phyloP scores from a whole-genome alignment of 2,888 invertebrate species.

The Agrotis clavis region DNA sequence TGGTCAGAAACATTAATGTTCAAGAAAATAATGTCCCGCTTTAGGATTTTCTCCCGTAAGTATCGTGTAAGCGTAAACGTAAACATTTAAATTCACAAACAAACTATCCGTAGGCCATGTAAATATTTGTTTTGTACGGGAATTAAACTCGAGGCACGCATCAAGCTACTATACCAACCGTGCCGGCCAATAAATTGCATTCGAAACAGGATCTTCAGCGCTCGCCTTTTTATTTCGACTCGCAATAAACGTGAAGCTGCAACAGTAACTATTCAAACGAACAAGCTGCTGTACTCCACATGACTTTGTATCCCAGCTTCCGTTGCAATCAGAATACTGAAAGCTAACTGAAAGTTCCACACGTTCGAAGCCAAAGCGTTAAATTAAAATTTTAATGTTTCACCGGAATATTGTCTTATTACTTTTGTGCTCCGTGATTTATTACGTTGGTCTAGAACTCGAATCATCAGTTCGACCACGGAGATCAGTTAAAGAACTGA shows the following conservation, averaged over 20 bases:
- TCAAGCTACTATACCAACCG: not conserved
- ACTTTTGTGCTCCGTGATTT: too few species aligned
- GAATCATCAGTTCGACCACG: too few species aligned
- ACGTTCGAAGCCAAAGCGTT: not conserved
- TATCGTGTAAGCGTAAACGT: too few species aligned
- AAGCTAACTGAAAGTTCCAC: not conserved
- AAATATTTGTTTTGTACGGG: too few species aligned
- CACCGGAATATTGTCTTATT: not conserved
- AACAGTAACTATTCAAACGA: conserved; percentile 15
- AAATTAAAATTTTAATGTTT: not conserved
- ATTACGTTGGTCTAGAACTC: too few species aligned
- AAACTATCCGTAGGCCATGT: too few species aligned
- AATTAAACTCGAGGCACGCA: too few species aligned
- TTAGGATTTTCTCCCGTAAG: too few species aligned
- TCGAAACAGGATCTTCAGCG: not conserved
- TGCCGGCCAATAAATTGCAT: conserved; percentile 9
- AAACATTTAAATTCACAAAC: too few species aligned
- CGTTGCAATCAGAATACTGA: not conserved
- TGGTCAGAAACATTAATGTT: too few species aligned
- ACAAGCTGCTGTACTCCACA: not conserved
- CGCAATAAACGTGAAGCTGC: conserved; percentile 1
- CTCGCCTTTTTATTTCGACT: conserved; percentile 3
- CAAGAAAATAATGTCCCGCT: too few species aligned
- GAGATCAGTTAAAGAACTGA: too few species aligned
- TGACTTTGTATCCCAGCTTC: not conserved